Base-by-base conservation (phyloP, 2,888 invertebrate genomes). In the Heliconius aoede region DNA sequence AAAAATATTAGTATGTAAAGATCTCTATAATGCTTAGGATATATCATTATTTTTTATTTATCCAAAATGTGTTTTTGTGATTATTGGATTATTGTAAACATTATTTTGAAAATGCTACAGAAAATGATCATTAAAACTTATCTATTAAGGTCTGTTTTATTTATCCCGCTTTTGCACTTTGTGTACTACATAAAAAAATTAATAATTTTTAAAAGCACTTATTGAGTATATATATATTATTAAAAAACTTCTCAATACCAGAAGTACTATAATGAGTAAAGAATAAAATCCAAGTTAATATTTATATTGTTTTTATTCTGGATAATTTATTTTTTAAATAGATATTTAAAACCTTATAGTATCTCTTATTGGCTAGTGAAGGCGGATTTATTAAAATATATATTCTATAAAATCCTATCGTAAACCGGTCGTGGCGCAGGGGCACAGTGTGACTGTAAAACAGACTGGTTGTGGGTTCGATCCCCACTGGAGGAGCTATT, bases 91-190 rank as follows among this genome's bases (percentile, higher is more conserved):
- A 89, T 72, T 90, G 90, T 93, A 86, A 89, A 91, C 88, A 88
- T 90, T 89, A 90, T 89, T 91, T 91, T 90, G 88, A 84, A 91
- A 92, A 90, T 91, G 91, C 91, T 91, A 89, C 90, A 90, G 89
- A 90, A 87, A 91, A 92, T 91, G 91, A 92, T 92, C 90, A 94
- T 94, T 92, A 93, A 93, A 93, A 91, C 90, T 90, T 92, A 93
- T 89, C 91, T 92, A 92, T 90, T 92, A 90, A 90, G 88, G 82
- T 69, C 80, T 78, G 26, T 80, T 80, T 81, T 79, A 78, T 81
- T 83, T 76, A 60, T 68, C 46, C 46, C 40, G 36, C 30, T 72
- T 67, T 8, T 46, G 46, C 46, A 46, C 46, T 46, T 46, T 46
- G 4, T 4, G 5, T 46, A 15, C 2, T 46, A 46, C 18, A 46